These are phyloP conservation scores for Rhagoletis pomonella DNA, from an alignment of 1,140 invertebrate species.

Conservation along the genomic window DNA sequence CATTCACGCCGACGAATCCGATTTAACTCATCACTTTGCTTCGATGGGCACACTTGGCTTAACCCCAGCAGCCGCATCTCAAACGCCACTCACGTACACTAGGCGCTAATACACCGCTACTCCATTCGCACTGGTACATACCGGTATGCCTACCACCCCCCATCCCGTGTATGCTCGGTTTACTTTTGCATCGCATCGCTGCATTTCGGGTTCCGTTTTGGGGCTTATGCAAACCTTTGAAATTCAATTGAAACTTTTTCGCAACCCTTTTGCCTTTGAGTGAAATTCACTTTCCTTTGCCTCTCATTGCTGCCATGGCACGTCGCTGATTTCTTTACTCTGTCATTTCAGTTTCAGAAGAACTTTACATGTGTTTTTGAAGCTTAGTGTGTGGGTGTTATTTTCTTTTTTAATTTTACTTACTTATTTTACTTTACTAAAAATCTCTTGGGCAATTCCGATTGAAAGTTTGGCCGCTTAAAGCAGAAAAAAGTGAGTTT, in stretches of 20 bases:
- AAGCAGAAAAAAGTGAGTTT: background rate
- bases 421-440: conserved; percentile 16
- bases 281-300: conserved; percentile 34
- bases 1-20: conserved; percentile 50
- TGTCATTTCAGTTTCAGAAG: conserved; percentile 26
- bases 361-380: conserved; percentile 47
- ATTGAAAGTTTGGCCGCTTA: conserved; percentile 52
- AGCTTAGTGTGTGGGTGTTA: background rate
- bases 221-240: conserved; percentile 55
- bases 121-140: background rate
- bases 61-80: background rate
- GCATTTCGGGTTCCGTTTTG: conserved; percentile 34
- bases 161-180: background rate
- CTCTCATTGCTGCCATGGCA: background rate
- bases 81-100: background rate
- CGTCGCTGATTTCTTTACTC: conserved; percentile 34
- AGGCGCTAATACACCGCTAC: background rate
- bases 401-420: background rate
- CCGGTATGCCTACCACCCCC: too few species aligned
- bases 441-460: conserved; percentile 57
- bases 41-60: background rate
- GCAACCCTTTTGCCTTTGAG: conserved; percentile 14
- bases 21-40: conserved; percentile 30
- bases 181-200: conserved; percentile 1
- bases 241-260: conserved; percentile 59